Percentiles rank a stretch among this genome's conserved stretches.
phyloP scores from a whole-genome alignment of 2,113 vertebrate genomes.

The Salvelinus namaycush region DNA sequence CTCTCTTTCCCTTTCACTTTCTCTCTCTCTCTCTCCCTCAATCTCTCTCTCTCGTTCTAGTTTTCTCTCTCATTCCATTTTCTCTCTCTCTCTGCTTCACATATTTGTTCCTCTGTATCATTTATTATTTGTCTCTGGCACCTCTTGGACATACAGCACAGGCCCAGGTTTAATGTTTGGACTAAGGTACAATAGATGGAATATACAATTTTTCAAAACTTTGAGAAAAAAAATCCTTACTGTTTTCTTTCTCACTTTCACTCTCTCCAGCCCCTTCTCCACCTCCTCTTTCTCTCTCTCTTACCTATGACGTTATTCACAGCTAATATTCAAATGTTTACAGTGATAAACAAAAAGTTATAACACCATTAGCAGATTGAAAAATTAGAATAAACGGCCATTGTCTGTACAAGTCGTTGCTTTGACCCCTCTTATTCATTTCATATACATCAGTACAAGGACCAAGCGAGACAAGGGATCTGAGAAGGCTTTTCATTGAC shows the following conservation, averaged over 20 bases:
- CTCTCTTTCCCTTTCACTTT: too few species aligned
- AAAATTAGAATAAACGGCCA: constrained; percentile 61
- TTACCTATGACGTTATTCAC: constrained; percentile 23
- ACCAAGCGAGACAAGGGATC: neutral
- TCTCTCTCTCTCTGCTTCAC: neutral
- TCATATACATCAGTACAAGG: constrained; percentile 23
- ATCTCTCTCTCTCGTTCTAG: neutral
- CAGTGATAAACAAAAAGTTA: constrained; percentile 32
- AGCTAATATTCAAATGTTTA: constrained; percentile 58
- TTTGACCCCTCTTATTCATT: constrained; percentile 40
- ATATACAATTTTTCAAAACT: neutral
- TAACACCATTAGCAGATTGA: constrained; percentile 62
- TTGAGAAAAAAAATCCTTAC: neutral
- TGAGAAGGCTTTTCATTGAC: too few species aligned
- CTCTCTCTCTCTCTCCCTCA: too few species aligned
- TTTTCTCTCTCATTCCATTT: too few species aligned
- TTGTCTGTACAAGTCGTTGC: constrained; percentile 50
- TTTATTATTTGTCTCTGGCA: too few species aligned
- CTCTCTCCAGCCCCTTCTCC: neutral
- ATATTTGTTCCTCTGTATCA: too few species aligned
- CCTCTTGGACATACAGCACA: too few species aligned
- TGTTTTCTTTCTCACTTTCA: neutral
- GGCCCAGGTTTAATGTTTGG: too few species aligned
- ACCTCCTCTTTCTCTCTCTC: neutral
- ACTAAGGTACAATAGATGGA: too few species aligned